A percentile compares a stretch with the other conserved stretches of the same genome.
phyloP scores from a whole-genome alignment of 1,140 invertebrate species.

The Bombus impatiens region DNA sequence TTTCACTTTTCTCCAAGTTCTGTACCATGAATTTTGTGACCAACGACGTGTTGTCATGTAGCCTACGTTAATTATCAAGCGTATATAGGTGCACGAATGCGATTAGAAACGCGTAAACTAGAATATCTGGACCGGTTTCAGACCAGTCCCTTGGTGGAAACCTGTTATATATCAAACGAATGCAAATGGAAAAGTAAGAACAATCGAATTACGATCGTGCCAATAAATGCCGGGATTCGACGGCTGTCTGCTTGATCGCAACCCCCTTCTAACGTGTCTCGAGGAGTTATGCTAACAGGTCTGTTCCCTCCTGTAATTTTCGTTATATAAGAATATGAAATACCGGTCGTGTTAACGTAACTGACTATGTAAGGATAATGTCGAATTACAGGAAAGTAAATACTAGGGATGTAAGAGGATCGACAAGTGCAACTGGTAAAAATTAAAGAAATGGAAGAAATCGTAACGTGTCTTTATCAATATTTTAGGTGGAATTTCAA shows the following conservation, averaged over 20 bases:
- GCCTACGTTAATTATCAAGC: slow-evolving; percentile 5
- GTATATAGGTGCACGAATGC: neutral
- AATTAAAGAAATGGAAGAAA: neutral
- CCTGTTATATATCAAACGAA: slow-evolving; percentile 31
- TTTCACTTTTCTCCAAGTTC: slow-evolving; percentile 52
- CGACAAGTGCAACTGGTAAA: no score
- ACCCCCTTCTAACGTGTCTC: neutral
- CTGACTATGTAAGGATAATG: neutral
- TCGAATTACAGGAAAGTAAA: neutral
- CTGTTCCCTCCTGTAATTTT: neutral
- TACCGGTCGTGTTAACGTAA: slow-evolving; percentile 31
- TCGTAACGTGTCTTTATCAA: no score
- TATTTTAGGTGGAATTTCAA: neutral
- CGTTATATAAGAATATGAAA: slow-evolving; percentile 42
- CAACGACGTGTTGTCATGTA: neutral
- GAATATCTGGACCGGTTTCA: slow-evolving; percentile 34
- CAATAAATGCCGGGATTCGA: slow-evolving; percentile 2
- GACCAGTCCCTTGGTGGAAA: slow-evolving; percentile 10
- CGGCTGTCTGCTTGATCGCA: no score
- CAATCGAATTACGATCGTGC: slow-evolving; percentile 13
- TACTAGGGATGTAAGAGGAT: no score
- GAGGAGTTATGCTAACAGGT: neutral
- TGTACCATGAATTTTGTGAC: slow-evolving; percentile 27
- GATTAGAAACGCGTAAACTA: slow-evolving; percentile 31
- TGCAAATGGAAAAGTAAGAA: slow-evolving; percentile 34